Conservation (phyloP, 2,113 vertebrate species). For the Ptychochromis oligacanthus region DNA sequence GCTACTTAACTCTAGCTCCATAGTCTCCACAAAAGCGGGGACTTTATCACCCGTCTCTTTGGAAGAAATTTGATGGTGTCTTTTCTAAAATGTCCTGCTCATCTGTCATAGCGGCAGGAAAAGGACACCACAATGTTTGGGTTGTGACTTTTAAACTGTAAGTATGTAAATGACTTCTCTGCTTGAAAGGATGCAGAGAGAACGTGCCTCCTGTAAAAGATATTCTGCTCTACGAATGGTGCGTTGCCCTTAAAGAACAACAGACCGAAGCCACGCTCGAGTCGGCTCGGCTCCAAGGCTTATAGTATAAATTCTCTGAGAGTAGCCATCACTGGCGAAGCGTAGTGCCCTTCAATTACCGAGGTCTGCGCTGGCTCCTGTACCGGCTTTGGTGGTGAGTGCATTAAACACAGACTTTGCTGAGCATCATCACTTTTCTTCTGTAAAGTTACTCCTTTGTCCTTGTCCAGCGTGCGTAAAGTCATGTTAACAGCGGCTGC, state of each 20-base stretch:
- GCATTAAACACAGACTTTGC: slow-evolving; percentile 44
- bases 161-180: neutral
- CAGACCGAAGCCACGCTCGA: neutral
- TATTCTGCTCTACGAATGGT: slow-evolving; percentile 22
- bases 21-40: neutral
- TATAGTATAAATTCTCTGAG: slow-evolving; percentile 1
- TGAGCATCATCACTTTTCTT: slow-evolving; percentile 49
- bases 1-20: neutral
- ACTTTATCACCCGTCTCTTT: neutral
- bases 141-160: neutral
- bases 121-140: too few species aligned
- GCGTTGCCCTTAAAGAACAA: neutral
- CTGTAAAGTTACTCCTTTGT: slow-evolving; percentile 34
- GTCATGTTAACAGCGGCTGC: slow-evolving; percentile 34
- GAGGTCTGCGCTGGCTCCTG: neutral
- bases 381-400: slow-evolving; percentile 6
- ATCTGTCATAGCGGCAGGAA: too few species aligned
- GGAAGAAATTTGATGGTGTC: neutral
- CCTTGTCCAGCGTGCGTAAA: slow-evolving; percentile 34
- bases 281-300: neutral
- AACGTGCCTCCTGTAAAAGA: neutral
- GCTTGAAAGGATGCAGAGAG: neutral
- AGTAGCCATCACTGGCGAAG: slow-evolving; percentile 12
- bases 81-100: neutral
- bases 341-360: slow-evolving; percentile 26